These are phyloP conservation scores for Petrosia ficiformis DNA, from an alignment of 37 sponge, comb jelly and placozoan species.

Conservation along the genomic window DNA sequence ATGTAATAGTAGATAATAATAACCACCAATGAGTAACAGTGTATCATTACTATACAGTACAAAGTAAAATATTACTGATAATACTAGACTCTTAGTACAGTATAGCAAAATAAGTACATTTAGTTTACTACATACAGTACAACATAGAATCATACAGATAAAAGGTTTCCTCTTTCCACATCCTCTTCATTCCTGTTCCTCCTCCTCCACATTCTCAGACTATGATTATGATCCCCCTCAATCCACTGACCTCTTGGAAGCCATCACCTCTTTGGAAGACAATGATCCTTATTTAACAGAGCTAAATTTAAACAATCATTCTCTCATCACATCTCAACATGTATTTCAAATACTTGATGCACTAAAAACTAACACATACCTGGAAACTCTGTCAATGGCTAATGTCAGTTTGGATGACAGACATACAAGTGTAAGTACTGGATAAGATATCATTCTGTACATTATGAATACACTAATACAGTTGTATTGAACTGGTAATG, in stretches of 20 bases:
- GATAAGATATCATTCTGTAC: not conserved
- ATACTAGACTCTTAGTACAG: too few relatives aligned
- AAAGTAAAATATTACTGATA: too few relatives aligned
- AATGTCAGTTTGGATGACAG: slow-evolving; percentile 34
- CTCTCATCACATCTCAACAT: slow-evolving; percentile 19
- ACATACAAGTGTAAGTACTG: slow-evolving; percentile 48
- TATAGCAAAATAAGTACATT: too few relatives aligned
- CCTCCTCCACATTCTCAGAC: too few relatives aligned
- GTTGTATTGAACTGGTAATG: not conserved
- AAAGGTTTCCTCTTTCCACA: too few relatives aligned
- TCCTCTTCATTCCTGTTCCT: too few relatives aligned
- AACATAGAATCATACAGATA: too few relatives aligned
- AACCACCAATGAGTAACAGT: too few relatives aligned
- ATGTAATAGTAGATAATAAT: too few relatives aligned
- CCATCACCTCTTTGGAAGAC: slow-evolving; percentile 23
- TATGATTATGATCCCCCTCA: too few relatives aligned
- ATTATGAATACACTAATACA: not conserved
- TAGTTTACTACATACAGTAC: too few relatives aligned
- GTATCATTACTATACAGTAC: too few relatives aligned
- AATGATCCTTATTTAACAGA: slow-evolving; percentile 48
- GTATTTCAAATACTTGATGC: slow-evolving; percentile 55
- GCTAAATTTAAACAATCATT: slow-evolving; percentile 61
- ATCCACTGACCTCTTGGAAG: slow-evolving; percentile 38
- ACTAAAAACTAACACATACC: slow-evolving; percentile 37
- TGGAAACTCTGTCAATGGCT: slow-evolving; percentile 37